phyloP scores from a whole-genome alignment of 1,140 invertebrate species.

The Tribolium castaneum region DNA sequence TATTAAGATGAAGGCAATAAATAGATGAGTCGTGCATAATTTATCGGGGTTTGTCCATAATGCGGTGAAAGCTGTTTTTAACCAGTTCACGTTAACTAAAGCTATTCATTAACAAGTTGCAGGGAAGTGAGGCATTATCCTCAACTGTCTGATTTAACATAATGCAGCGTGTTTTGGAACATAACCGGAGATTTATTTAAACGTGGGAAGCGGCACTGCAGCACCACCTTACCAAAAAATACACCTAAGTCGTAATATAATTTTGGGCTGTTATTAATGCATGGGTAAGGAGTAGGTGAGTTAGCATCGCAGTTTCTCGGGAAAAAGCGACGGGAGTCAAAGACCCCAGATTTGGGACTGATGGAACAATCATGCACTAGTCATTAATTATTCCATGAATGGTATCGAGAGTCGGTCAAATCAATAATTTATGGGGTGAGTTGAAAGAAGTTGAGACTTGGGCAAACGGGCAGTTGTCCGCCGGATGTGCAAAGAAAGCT shows the following conservation, averaged over 20 bases:
- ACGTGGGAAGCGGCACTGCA: not conserved
- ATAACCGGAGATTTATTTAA: slow-evolving; percentile 18
- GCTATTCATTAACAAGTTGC: slow-evolving; percentile 25
- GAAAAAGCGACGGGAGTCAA: not conserved
- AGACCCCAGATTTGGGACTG: not conserved
- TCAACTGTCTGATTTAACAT: slow-evolving; percentile 14
- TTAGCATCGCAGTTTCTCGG: not conserved
- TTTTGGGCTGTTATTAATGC: not conserved
- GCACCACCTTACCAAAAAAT: not conserved
- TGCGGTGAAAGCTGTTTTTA: slow-evolving; percentile 1
- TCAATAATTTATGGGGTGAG: not conserved
- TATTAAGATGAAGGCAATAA: slow-evolving; percentile 24
- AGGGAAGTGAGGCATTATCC: slow-evolving; percentile 7
- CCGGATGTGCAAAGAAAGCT: not conserved
- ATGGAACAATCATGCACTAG: not conserved
- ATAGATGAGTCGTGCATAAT: slow-evolving; percentile 24
- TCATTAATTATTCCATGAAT: slow-evolving; percentile 13
- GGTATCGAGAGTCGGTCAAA: not conserved
- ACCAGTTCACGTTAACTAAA: not conserved
- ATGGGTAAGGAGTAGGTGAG: not conserved
- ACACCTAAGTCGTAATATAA: not conserved
- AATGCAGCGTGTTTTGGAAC: slow-evolving; percentile 13
- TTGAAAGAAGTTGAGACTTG: not conserved
- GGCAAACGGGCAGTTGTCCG: not conserved
- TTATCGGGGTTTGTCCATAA: slow-evolving; percentile 8